phyloP scores from a whole-genome alignment of 2,888 invertebrate species.

The Shargacucullia verbasci region DNA sequence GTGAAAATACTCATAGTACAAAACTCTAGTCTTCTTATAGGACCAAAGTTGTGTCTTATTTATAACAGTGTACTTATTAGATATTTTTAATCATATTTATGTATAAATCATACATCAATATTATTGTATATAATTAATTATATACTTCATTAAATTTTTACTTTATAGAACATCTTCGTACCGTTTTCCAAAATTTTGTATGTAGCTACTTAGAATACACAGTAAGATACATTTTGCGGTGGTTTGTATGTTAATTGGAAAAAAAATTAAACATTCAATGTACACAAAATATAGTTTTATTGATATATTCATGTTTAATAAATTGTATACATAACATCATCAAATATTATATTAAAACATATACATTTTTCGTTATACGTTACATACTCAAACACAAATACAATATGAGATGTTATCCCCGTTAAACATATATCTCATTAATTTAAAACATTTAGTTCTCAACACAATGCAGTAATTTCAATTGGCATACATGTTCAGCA shows the following conservation, averaged over 20 bases:
- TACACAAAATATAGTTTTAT: conserved; percentile 90
- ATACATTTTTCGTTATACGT: conserved; percentile 88
- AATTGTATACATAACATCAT: conserved; percentile 89
- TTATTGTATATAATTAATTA: too few species aligned
- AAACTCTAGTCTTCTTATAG: conserved; percentile 78
- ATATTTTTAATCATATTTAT: too few species aligned
- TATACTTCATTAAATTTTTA: conserved; percentile 11
- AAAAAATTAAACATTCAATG: conserved; percentile 81
- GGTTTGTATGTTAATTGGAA: conserved; percentile 67
- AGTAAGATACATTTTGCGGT: conserved; percentile 48
- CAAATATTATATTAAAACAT: conserved; percentile 89
- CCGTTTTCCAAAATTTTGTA: conserved; percentile 6
- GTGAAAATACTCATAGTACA: conserved; percentile 76
- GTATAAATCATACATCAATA: too few species aligned
- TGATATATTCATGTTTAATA: conserved; percentile 89
- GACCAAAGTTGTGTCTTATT: conserved; percentile 58
- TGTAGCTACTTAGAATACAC: conserved; percentile 8
- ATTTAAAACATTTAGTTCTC: conserved; percentile 79
- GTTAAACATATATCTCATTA: conserved; percentile 79
- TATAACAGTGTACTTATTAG: conserved; percentile 21
- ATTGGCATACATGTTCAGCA: conserved; percentile 76
- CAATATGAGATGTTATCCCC: conserved; percentile 89
- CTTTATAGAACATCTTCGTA: conserved; percentile 12
- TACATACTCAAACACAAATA: conserved; percentile 88
- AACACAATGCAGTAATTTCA: conserved; percentile 77